Conservation (phyloP, 2,888 invertebrate genomes). For the Parnassius smintheus region DNA sequence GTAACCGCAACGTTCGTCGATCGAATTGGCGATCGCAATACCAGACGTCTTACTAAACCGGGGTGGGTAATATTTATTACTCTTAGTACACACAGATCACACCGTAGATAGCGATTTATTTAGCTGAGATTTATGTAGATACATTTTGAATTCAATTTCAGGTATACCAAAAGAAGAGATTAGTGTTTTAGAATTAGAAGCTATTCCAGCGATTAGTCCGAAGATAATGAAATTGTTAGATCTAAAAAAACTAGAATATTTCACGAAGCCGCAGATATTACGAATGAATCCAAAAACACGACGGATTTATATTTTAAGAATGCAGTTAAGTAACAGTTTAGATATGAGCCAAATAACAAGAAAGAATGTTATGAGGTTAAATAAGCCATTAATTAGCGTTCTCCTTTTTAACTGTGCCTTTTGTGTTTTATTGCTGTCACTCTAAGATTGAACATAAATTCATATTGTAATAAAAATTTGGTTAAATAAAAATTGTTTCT, state of each 20-base stretch:
- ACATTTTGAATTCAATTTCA: conserved; percentile 32
- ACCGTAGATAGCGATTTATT: no score
- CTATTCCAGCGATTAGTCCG: conserved; percentile 56
- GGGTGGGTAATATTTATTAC: no score
- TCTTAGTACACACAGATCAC: no score
- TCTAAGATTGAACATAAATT: background rate
- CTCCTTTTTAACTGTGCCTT: background rate
- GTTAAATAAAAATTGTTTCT: background rate
- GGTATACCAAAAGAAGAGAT: conserved; percentile 61
- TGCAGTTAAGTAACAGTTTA: conserved; percentile 58
- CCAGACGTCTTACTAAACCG: no score
- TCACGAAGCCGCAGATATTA: conserved; percentile 66
- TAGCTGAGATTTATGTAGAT: no score
- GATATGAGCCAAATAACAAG: conserved; percentile 54
- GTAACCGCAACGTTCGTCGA: no score
- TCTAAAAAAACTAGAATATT: conserved; percentile 58
- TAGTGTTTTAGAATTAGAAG: conserved; percentile 63
- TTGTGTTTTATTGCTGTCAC: background rate
- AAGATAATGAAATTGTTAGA: conserved; percentile 56
- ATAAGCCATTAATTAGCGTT: background rate
- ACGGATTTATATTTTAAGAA: conserved; percentile 61
- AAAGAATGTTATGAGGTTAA: no score
- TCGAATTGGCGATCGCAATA: no score
- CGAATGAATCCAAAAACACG: conserved; percentile 60
- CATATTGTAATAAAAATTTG: background rate